Evolutionary conservation across 2,888 invertebrate species (phyloP), one percentile per base, ranked within the genome.

Genomic region (Conops quadrifasciatus): DNA sequence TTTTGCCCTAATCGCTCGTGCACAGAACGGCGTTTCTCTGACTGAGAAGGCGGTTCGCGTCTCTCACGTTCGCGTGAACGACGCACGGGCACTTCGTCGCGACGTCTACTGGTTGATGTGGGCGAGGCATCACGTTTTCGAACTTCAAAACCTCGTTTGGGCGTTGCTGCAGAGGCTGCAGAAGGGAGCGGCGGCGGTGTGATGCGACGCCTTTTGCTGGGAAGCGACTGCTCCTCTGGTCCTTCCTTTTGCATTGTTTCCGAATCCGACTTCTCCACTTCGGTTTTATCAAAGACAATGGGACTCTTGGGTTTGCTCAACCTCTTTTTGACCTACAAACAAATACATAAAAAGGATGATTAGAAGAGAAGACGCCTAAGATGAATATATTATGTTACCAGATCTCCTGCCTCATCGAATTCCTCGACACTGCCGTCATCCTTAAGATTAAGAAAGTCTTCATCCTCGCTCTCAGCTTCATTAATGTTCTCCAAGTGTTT

Each of bases 381-480:
- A 28, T 28, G 2, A 58, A 1, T n/a, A 53, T n/a, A 9, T 53
- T 9, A 16, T 59, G 19, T 62, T 36, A 45, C 79, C 73, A 78
- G 77, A 24, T 76, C 77, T 36, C 70, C 73, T 36, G 75, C 72
- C 59, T 81, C 81, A 43, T 80, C 77, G 53, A 78, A 78, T 65
- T 79, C 88, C 71, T 89, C 90, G 0, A 73, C 75, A 5, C 75
- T 77, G 21, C 90, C 90, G 78, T 91, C 91, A 58, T 90, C 89
- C 75, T 90, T 88, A 43, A 91, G 88, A 82, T 89, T 91, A 47
- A 90, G 85, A 80, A 90, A 89, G 81, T 92, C 91, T 75, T 91
- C 91, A 81, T 90, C 90, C 74, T 90, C 90, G 5, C 89, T 89
- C 84, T 89, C 89, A 24, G 79, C 80, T 2, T 79, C 80, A 28